A percentile compares a stretch with the other conserved stretches of the same genome.
These are phyloP conservation scores for Trididemnum nubilum DNA, from an alignment of 23 tunicate species.

Conservation along the genomic window DNA sequence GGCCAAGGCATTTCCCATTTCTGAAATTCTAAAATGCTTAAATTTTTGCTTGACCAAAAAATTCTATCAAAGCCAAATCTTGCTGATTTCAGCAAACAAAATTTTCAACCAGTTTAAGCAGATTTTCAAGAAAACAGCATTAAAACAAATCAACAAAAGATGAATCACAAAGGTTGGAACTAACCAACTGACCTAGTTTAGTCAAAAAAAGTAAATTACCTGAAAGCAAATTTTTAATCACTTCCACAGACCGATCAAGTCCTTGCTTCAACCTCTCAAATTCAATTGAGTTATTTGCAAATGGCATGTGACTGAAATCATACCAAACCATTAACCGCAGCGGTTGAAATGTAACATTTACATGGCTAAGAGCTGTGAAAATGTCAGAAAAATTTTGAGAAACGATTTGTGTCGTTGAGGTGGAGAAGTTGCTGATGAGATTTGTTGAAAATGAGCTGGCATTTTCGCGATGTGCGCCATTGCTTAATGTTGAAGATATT, in stretches of 20 bases:
- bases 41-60: too few species aligned
- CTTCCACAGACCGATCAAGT: conserved; percentile 41
- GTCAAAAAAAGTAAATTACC: too few species aligned
- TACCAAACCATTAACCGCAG: conserved; percentile 56
- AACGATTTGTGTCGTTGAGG: neutral
- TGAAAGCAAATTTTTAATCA: conserved; percentile 46
- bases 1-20: too few species aligned
- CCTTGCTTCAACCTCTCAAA: conserved; percentile 61
- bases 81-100: too few species aligned
- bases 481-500: neutral
- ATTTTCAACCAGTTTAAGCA: neutral
- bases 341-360: conserved; percentile 16
- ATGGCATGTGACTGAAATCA: conserved; percentile 39
- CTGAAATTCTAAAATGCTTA: too few species aligned
- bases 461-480: neutral
- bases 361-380: neutral
- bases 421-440: neutral
- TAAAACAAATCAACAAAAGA: neutral
- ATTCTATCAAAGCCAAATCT: too few species aligned
- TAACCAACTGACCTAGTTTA: too few species aligned
- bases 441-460: neutral
- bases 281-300: conserved; percentile 33
- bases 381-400: neutral
- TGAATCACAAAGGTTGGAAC: neutral
- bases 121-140: neutral